A percentile compares a stretch with the other conserved stretches of the same genome.
phyloP scores from a whole-genome alignment of 2,888 invertebrate species.

The Cactoblastis cactorum region DNA sequence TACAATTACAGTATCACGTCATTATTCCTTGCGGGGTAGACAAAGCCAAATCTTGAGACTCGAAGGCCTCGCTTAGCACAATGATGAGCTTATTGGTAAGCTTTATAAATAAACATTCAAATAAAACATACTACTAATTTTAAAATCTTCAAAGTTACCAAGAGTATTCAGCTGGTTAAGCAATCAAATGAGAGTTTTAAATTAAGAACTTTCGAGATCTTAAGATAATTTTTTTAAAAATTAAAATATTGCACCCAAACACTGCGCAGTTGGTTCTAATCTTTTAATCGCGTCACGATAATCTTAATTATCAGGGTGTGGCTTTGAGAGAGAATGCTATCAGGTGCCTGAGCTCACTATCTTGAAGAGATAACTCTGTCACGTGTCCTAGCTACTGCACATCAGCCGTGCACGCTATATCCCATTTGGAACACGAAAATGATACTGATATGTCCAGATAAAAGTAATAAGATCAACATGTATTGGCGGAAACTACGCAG shows the following conservation, averaged over 20 bases:
- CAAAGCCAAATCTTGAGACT: no score
- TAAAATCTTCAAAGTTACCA: no score
- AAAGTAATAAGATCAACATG: conserved; percentile 15
- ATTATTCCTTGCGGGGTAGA: no score
- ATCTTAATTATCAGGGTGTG: conserved; percentile 68
- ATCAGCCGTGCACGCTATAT: conserved; percentile 22
- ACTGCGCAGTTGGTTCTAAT: conserved; percentile 46
- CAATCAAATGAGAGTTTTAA: background rate
- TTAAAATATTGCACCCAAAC: conserved; percentile 25
- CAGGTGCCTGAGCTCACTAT: conserved; percentile 28
- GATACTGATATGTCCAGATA: background rate
- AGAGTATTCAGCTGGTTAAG: no score
- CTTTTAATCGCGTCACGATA: conserved; percentile 46
- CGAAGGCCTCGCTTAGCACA: no score
- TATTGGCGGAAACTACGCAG: conserved; percentile 14
- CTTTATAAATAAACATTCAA: no score
- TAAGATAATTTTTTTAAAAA: background rate
- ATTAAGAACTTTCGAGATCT: background rate
- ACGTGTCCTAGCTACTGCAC: conserved; percentile 29
- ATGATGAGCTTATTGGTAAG: no score
- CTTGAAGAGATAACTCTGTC: conserved; percentile 38
- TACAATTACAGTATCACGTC: no score
- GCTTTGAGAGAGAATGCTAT: conserved; percentile 35
- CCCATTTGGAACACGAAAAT: conserved; percentile 9
- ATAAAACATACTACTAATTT: no score